Percentiles rank a stretch among this genome's conserved stretches.
These are phyloP conservation scores for Microvelia longipes DNA, from an alignment of 1,140 invertebrate genomes.

Conservation along the genomic window DNA sequence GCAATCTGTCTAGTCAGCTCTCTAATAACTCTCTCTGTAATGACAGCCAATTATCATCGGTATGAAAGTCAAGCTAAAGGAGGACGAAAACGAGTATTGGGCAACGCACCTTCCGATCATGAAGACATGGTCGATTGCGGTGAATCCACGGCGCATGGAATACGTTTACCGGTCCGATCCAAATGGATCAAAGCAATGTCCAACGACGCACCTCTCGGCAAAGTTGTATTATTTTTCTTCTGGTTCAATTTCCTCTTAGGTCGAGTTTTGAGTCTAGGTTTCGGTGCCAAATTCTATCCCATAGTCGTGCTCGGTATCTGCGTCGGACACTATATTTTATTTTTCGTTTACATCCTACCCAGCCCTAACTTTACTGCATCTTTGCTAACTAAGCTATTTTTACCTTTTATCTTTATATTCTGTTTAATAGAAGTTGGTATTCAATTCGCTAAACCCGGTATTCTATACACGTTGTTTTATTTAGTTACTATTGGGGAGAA, in stretches of 20 bases:
- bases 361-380: conserved; percentile 2
- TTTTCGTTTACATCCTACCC: conserved; percentile 13
- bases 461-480: conserved; percentile 13
- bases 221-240: conserved; percentile 13
- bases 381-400: conserved; percentile 10
- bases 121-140: background rate
- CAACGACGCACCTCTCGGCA: conserved; percentile 15
- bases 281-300: conserved; percentile 9
- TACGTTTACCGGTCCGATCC: background rate
- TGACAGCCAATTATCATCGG: conserved; percentile 12
- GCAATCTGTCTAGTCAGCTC: conserved; percentile 10
- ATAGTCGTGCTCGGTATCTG: conserved; percentile 5
- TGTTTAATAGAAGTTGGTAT: conserved; percentile 17
- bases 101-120: background rate
- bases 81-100: conserved; percentile 10
- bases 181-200: conserved; percentile 10
- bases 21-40: conserved; percentile 9
- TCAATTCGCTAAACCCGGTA: conserved; percentile 11
- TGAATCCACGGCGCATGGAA: background rate
- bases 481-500: conserved; percentile 11
- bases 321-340: conserved; percentile 9
- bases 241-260: conserved; percentile 16
- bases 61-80: conserved; percentile 17
- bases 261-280: conserved; percentile 10
- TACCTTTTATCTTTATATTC: conserved; percentile 12